Conservation (phyloP, 2,797 vertebrate species). For the Malurus splendens region DNA sequence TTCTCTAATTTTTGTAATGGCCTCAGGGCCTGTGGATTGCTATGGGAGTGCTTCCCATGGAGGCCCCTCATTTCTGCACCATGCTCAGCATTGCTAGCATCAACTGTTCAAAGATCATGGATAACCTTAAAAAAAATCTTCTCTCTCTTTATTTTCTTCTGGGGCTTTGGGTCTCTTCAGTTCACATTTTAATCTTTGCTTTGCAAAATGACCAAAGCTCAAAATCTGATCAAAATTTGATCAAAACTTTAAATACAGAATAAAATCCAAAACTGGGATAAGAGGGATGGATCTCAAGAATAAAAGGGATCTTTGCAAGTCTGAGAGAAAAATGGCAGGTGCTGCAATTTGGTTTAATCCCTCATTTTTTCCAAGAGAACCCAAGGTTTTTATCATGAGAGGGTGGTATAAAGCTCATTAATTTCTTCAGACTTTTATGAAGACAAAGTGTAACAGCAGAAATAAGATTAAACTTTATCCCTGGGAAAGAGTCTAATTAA, state of each 20-base stretch:
- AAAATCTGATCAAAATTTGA: not conserved
- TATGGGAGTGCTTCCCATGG: fast-evolving
- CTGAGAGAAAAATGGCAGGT: not conserved
- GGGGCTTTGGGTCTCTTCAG: not conserved
- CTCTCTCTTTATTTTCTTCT: not conserved
- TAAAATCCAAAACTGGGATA: not conserved
- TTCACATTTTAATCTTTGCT: not conserved
- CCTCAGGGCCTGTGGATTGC: not conserved
- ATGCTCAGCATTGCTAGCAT: not conserved
- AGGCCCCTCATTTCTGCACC: not conserved
- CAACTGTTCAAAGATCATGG: not conserved
- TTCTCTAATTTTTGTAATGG: not conserved
- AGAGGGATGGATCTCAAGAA: not conserved
- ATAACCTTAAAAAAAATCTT: not conserved
- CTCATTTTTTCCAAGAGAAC: not conserved
- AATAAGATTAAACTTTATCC: conserved; percentile 14
- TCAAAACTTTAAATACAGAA: not conserved
- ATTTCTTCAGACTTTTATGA: conserved; percentile 16
- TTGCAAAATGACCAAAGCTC: not conserved
- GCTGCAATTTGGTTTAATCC: not conserved
- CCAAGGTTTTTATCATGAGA: not conserved
- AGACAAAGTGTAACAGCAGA: not conserved
- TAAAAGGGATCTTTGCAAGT: not conserved
- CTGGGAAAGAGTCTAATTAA: conserved; percentile 6
- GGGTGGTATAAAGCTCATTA: not conserved